phyloP scores from a whole-genome alignment of 2,888 invertebrate genomes.

The Sphecodes monilicornis region DNA sequence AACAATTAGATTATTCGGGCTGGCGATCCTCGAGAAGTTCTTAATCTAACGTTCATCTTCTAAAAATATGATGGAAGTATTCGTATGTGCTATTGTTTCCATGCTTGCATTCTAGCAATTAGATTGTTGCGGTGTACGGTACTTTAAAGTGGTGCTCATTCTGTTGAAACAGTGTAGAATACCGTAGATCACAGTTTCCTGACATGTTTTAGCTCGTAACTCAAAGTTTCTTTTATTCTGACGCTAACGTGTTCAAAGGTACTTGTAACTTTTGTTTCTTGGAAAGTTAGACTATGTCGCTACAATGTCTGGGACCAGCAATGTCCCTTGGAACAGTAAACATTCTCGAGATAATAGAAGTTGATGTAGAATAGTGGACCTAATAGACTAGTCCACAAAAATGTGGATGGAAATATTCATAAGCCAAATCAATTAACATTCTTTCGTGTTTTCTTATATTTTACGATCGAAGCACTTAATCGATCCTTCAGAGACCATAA shows the following conservation, averaged over 20 bases:
- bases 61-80: not conserved
- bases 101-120: not conserved
- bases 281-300: not conserved
- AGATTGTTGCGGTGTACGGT: not conserved
- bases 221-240: constrained; percentile 2
- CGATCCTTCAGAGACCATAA: too few relatives aligned
- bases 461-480: not conserved
- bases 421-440: not conserved
- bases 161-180: not conserved
- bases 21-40: not conserved
- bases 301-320: not conserved
- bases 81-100: constrained; percentile 3
- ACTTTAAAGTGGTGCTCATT: not conserved
- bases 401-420: not conserved
- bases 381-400: not conserved
- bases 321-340: not conserved
- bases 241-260: not conserved
- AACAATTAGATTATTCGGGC: not conserved
- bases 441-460: not conserved
- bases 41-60: not conserved
- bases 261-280: not conserved
- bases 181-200: not conserved
- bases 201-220: not conserved
- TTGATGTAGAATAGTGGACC: not conserved
- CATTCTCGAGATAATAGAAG: not conserved